Conservation (phyloP, 2,888 invertebrate genomes). For the Caenorhabditis uteleia region DNA sequence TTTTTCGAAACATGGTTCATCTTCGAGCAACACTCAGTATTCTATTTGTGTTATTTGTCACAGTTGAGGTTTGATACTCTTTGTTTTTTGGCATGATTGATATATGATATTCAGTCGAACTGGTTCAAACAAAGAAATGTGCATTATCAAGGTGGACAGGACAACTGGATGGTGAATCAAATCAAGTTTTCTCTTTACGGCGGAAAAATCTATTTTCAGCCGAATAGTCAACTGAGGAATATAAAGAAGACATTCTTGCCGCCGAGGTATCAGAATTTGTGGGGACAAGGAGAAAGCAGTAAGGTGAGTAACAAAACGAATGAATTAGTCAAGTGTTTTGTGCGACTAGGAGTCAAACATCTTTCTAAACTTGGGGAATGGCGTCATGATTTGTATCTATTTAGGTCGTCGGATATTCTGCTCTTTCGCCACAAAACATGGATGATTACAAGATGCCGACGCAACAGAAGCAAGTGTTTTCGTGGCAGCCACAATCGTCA, state of each 20-base stretch:
- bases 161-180: not conserved
- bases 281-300: slow-evolving; percentile 37
- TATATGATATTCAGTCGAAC: too few relatives aligned
- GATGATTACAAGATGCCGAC: slow-evolving; percentile 33
- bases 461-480: slow-evolving; percentile 30
- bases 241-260: slow-evolving; percentile 32
- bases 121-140: too few relatives aligned
- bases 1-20: too few relatives aligned
- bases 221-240: not conserved
- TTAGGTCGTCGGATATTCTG: slow-evolving; percentile 19
- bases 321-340: too few relatives aligned
- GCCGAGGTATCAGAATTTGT: slow-evolving; percentile 36
- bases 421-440: slow-evolving; percentile 27
- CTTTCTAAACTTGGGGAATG: too few relatives aligned
- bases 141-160: too few relatives aligned
- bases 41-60: too few relatives aligned
- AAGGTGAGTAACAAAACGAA: slow-evolving; percentile 7
- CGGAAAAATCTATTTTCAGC: not conserved
- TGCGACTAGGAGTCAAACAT: too few relatives aligned
- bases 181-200: not conserved
- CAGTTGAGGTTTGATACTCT: too few relatives aligned
- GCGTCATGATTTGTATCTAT: not conserved
- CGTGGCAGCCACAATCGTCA: slow-evolving; percentile 34
- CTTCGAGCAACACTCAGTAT: too few relatives aligned
- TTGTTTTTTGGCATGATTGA: too few relatives aligned